Evolutionary conservation across 2,888 invertebrate genomes (phyloP).

Genomic region (Gortyna flavago): DNA sequence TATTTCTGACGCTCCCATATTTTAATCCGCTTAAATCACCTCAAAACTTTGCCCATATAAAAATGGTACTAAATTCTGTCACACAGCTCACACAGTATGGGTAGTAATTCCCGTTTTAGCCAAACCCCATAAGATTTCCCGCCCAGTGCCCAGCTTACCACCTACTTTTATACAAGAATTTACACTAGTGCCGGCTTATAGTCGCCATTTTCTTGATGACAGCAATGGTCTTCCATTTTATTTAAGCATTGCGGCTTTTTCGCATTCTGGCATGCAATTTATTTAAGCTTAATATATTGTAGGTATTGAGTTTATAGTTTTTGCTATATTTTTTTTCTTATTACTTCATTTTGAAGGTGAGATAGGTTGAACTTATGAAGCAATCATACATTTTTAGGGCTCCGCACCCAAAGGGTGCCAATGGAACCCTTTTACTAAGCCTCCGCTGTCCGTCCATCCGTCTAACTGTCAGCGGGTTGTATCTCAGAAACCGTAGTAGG

Average conservation of each 20-base stretch:
- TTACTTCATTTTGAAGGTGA: not conserved
- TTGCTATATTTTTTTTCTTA: not conserved
- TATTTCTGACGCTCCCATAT: not conserved
- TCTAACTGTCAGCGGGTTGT: too few species aligned
- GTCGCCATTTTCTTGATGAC: conserved; percentile 36
- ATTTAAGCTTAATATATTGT: not conserved
- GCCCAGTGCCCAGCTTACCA: conserved; percentile 39
- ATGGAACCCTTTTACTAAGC: too few species aligned
- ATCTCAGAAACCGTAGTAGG: too few species aligned
- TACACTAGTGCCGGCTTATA: conserved; percentile 33
- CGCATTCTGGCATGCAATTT: conserved; percentile 23
- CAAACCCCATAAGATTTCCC: conserved; percentile 15
- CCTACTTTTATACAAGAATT: conserved; percentile 42
- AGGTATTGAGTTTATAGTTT: not conserved
- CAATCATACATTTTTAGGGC: not conserved
- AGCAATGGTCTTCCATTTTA: conserved; percentile 36
- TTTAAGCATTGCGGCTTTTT: conserved; percentile 33
- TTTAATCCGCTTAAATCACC: conserved; percentile 31
- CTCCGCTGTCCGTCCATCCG: too few species aligned
- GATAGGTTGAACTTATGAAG: not conserved
- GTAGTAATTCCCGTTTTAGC: conserved; percentile 29
- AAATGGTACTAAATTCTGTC: not conserved
- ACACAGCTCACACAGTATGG: not conserved
- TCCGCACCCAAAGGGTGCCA: too few species aligned
- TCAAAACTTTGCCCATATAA: conserved; percentile 5